Base-by-base conservation (phyloP, 2,888 invertebrate species). In the Syritta pipiens region DNA sequence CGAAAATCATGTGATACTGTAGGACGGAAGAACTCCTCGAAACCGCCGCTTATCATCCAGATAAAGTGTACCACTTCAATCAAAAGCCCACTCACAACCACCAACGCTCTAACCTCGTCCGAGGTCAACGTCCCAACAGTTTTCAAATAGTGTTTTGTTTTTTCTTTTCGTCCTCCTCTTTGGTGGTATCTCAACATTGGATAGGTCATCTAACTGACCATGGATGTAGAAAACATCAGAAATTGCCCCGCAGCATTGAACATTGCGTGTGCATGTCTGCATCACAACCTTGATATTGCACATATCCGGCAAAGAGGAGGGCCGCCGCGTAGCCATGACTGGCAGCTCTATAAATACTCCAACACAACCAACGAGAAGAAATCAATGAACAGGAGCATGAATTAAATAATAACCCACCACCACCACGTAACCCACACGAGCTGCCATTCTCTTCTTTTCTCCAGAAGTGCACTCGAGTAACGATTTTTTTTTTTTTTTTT, bases 341-440 rank as follows among this genome's bases (percentile, higher is more conserved):
- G 22, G 46, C 20, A 28, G 28, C 37, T 53, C 53, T 60, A 46
- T 28, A 60, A 40, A 55, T 62, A 51, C 42, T 49, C 22, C 24
- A 19, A 53, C 28, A 19, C 19, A 35, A 44, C 37, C 42, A 28
- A 55, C 14, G 10, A 5, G 24, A 65, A 59, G 72, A 77, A 71
- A 71, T 77, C 77, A 77, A 71, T 77, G 77, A 71, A 48, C 57
- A 77, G 65, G 46, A 65, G 77, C 71, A 77, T 77, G 57, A 53
- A 65, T 65, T 65, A 63, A 59, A 32, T 37, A 68, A 49, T 55
- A 44, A 5, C 26, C 10, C 10, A 14, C 19, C n/a, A 4, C 3
- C 9, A 0, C 24, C n/a, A 32, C 1, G n/a, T 3, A 19, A 37
- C 46, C 37, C 59, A 59, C 24, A 51, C 44, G 32, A 10, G n/a